phyloP scores from a whole-genome alignment of 2,113 vertebrate species.

The Syngnathoides biaculeatus region DNA sequence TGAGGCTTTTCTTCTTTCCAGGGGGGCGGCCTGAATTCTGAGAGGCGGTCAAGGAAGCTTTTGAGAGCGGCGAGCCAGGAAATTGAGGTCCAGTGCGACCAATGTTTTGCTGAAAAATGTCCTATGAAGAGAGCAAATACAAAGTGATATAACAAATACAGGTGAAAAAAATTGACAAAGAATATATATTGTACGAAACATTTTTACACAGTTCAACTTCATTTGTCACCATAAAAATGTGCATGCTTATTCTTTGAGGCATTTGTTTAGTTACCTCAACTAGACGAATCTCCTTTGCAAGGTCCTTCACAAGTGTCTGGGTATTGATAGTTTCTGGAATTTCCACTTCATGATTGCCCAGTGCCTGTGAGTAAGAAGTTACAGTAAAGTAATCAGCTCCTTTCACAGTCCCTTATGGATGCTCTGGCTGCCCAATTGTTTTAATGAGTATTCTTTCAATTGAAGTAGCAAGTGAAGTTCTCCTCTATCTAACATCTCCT shows the following conservation, averaged over 20 bases:
- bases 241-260: neutral
- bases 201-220: no score
- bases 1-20: slow-evolving; percentile 81
- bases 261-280: slow-evolving; percentile 78
- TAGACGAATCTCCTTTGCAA: slow-evolving; percentile 88
- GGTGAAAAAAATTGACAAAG: neutral
- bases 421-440: no score
- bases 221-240: neutral
- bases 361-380: slow-evolving; percentile 65
- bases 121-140: slow-evolving; percentile 58
- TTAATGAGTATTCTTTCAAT: no score
- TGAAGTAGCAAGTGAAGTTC: no score
- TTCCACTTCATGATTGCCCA: slow-evolving; percentile 84
- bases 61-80: slow-evolving; percentile 72
- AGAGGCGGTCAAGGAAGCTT: slow-evolving; percentile 72
- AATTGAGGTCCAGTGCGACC: slow-evolving; percentile 80
- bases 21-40: slow-evolving; percentile 73
- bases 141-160: neutral
- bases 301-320: slow-evolving; percentile 84
- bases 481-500: no score
- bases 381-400: slow-evolving; percentile 1
- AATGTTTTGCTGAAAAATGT: slow-evolving; percentile 88
- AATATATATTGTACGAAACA: no score
- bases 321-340: slow-evolving; percentile 88
- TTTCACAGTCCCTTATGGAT: neutral